phyloP scores from a whole-genome alignment of 2,888 invertebrate genomes.

The Lucinisca nassula region DNA sequence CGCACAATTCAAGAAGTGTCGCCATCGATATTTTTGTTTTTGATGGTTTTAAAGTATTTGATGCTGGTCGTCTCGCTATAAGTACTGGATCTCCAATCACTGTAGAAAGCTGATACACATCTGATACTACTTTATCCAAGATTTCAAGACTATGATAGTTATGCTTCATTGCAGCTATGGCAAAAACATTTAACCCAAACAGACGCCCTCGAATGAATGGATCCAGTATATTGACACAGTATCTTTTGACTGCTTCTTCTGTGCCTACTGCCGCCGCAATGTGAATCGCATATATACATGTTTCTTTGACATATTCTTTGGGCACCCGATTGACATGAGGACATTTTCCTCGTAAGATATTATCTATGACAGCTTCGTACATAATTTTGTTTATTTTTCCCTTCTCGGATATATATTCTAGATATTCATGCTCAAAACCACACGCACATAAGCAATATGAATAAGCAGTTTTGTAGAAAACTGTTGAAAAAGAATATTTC shows the following conservation, averaged over 20 bases:
- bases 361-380: not conserved
- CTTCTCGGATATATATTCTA: not conserved
- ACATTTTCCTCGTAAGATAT: not conserved
- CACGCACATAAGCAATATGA: not conserved
- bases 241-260: not conserved
- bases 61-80: not conserved
- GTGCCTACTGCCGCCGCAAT: not conserved
- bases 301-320: not conserved
- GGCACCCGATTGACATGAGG: not conserved
- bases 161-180: not conserved
- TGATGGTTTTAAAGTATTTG: no score
- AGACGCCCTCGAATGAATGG: not conserved
- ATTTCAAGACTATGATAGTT: not conserved
- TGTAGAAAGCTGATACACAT: not conserved
- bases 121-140: not conserved
- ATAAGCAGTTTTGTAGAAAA: not conserved
- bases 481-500: not conserved
- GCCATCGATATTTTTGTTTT: no score
- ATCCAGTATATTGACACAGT: not conserved
- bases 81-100: not conserved
- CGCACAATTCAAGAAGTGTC: no score
- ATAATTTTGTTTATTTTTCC: not conserved
- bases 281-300: not conserved
- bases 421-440: not conserved
- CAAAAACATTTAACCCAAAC: not conserved